Evolutionary conservation across 2,797 vertebrate genomes (phyloP), one percentile per base, ranked within the genome.

Genomic region (Carcharodon carcharias): DNA sequence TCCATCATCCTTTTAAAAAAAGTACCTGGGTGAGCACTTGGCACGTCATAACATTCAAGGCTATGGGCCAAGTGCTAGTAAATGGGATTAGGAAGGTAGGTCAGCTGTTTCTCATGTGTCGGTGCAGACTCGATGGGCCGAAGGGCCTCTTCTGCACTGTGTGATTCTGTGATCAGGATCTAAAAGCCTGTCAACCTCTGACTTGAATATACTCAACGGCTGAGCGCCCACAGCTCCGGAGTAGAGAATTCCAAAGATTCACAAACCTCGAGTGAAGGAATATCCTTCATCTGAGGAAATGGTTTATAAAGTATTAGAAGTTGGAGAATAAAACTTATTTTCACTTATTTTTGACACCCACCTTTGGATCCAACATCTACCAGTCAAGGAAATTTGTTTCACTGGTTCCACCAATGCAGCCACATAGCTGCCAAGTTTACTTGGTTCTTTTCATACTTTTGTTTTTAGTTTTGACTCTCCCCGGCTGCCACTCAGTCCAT

Each of bases 271-370:
- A 35, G 7, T 73, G 31, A 80, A 80, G 73, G 40, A 16, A n/a
- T 40, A 11, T 35, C 3, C 26, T 16, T 89, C 21, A 26, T 50
- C 96, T 95, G 50, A 96, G 96, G 96, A 96, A 96, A 61, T 4
- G 12, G 89, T 73, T 95, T 89, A 95, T 45, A 95, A 73, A 95
- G 94, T 21, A 18, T 7, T 35, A 50, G 5, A 28, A 71, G 40
- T 56, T 54, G 45, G 54, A 35, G 12, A 69, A 65, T 18, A 0
- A n/a, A 94, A 63, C 58, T 85, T 0, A 5, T 50, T 85, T 50
- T 85, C 85, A 45, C 1, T 50, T 82, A 16, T 21, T 91, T 61
- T 16, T 35, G 54, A 61, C 28, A 1, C 31, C n/a, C 8, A 0
- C 31, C 4, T 5, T 35, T 58, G 56, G 11, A 4, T 12, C 28